Evolutionary conservation across 1,140 invertebrate genomes (phyloP).

Genomic region (Rhagoletis zephyria): DNA sequence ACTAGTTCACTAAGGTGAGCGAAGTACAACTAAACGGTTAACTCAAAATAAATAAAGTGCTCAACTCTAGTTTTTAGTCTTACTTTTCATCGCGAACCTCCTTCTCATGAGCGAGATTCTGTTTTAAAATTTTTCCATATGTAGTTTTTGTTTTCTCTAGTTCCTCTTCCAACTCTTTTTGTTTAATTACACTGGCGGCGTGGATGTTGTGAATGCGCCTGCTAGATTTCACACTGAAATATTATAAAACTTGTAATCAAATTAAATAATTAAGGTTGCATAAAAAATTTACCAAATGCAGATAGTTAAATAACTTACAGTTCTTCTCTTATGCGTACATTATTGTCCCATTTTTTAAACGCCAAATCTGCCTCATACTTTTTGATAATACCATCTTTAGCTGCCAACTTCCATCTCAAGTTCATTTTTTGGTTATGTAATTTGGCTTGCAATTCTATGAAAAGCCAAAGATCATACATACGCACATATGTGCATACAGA

Average conservation of each 20-base stretch:
- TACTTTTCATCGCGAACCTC: slow-evolving; percentile 58
- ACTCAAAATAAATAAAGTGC: too few relatives aligned
- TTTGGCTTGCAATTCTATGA: slow-evolving; percentile 49
- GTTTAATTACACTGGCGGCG: slow-evolving; percentile 53
- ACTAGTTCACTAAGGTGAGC: too few relatives aligned
- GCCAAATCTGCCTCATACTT: slow-evolving; percentile 58
- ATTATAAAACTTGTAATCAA: not conserved
- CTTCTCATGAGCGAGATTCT: slow-evolving; percentile 58
- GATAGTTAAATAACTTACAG: slow-evolving; percentile 51
- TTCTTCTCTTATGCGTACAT: slow-evolving; percentile 57
- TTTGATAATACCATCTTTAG: slow-evolving; percentile 55
- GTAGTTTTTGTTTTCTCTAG: slow-evolving; percentile 45
- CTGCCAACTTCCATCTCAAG: slow-evolving; percentile 55
- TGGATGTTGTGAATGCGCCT: slow-evolving; percentile 53
- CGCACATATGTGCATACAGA: not conserved
- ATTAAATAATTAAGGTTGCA: slow-evolving; percentile 20
- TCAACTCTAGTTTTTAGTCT: not conserved
- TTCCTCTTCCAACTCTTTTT: slow-evolving; percentile 55
- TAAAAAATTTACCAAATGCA: not conserved
- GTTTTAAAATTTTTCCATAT: slow-evolving; percentile 57
- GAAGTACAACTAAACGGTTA: too few relatives aligned
- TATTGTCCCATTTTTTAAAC: slow-evolving; percentile 58
- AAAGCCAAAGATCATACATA: not conserved
- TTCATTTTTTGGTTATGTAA: slow-evolving; percentile 55
- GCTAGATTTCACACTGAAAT: slow-evolving; percentile 56